A percentile compares a stretch with the other conserved stretches of the same genome.
Conservation (phyloP, 1,140 invertebrate species). For the Wiebesia pumilae region DNA sequence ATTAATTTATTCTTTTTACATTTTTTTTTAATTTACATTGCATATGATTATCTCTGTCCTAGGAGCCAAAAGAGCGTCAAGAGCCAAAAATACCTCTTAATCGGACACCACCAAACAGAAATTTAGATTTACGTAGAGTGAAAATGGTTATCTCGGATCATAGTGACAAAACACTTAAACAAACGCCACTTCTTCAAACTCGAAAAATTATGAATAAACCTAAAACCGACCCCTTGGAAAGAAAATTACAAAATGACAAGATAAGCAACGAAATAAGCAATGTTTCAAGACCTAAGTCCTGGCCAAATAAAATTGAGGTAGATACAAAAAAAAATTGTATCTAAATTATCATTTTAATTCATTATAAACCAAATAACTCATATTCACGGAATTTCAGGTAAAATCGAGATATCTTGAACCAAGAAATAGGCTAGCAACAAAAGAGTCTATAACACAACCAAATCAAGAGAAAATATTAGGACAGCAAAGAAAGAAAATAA, state of each 20-base stretch:
- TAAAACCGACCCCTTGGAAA: slow-evolving; percentile 70
- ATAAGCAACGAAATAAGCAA: slow-evolving; percentile 55
- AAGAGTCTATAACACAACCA: slow-evolving; percentile 58
- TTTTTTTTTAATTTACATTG: background rate
- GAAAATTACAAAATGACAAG: slow-evolving; percentile 70
- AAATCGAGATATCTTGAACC: slow-evolving; percentile 78
- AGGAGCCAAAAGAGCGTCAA: slow-evolving; percentile 56
- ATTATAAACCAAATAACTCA: background rate
- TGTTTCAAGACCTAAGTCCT: slow-evolving; percentile 70
- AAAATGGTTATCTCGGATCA: slow-evolving; percentile 78
- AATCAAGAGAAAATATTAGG: slow-evolving; percentile 65
- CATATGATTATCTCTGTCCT: background rate
- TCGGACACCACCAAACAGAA: slow-evolving; percentile 67
- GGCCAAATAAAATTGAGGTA: slow-evolving; percentile 74
- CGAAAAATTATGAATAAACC: slow-evolving; percentile 69
- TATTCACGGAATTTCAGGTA: slow-evolving; percentile 63
- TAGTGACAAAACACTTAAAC: slow-evolving; percentile 67
- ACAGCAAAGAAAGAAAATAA: slow-evolving; percentile 69
- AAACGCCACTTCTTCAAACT: slow-evolving; percentile 58
- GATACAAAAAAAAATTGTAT: background rate
- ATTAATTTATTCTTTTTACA: too few relatives aligned
- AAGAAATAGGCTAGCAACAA: slow-evolving; percentile 66
- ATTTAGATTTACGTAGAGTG: slow-evolving; percentile 76
- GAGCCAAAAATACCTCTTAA: slow-evolving; percentile 63
- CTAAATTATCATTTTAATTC: background rate